phyloP scores from a whole-genome alignment of 2,113 vertebrate genomes.

The Baryphthengus martii region DNA sequence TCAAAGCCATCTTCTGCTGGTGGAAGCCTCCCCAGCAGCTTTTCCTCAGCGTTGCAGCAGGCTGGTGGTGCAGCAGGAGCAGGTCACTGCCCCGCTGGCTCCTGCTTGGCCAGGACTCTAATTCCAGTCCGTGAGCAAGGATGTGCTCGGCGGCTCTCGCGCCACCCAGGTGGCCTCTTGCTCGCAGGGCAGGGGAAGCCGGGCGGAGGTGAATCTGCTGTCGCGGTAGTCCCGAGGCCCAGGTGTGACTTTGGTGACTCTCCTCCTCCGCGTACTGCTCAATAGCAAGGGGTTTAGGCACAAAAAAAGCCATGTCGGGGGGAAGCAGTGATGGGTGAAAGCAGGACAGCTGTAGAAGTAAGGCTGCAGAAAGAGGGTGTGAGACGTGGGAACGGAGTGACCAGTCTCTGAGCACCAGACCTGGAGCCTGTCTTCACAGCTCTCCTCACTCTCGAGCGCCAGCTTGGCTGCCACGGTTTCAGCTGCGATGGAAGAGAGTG shows the following conservation, averaged over 20 bases:
- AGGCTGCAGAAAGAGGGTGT: neutral
- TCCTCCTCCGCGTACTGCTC: neutral
- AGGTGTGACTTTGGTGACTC: neutral
- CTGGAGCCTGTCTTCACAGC: neutral
- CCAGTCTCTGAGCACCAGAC: neutral
- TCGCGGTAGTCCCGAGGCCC: fast-evolving
- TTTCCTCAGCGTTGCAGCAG: neutral
- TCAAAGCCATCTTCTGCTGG: neutral
- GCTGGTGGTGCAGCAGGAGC: neutral
- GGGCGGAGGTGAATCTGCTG: neutral
- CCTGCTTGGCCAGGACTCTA: neutral
- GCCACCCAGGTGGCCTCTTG: neutral
- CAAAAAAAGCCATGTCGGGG: fast-evolving
- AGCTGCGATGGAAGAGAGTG: neutral
- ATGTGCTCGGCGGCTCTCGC: fast-evolving
- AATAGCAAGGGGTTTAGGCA: neutral
- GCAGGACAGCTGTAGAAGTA: neutral
- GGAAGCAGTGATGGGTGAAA: neutral
- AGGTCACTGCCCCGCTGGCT: neutral
- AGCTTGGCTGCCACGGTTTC: neutral
- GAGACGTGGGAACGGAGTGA: neutral
- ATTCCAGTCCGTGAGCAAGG: neutral
- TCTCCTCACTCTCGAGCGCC: fast-evolving
- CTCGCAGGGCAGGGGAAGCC: fast-evolving
- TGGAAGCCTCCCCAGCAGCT: neutral